phyloP scores from a whole-genome alignment of 1,140 invertebrate genomes.

The Bombus sylvicola region DNA sequence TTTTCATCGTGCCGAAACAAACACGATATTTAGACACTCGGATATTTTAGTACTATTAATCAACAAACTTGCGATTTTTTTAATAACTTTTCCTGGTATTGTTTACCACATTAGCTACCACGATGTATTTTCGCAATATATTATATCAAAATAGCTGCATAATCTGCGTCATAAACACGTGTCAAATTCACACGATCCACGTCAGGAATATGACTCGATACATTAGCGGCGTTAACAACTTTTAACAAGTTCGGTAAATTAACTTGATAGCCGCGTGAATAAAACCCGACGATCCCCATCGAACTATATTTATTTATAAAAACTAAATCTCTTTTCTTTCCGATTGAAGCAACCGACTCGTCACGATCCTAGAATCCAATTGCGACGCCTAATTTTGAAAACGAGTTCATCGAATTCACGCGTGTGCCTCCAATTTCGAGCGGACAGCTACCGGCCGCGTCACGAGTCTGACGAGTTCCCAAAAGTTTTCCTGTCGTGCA shows the following conservation, averaged over 20 bases:
- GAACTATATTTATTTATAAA: background rate
- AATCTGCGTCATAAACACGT: background rate
- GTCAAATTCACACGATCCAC: background rate
- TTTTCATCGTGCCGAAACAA: background rate
- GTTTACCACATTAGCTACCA: background rate
- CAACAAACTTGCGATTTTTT: background rate
- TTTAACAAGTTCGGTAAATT: background rate
- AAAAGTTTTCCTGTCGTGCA: conserved; percentile 30
- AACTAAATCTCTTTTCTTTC: too few relatives aligned
- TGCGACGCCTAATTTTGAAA: background rate
- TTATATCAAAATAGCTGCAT: background rate
- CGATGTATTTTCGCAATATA: background rate
- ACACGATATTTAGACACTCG: background rate
- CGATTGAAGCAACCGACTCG: too few relatives aligned
- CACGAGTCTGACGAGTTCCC: conserved; percentile 18
- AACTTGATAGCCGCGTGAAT: background rate
- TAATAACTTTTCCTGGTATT: background rate
- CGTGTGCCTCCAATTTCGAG: background rate
- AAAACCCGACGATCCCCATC: background rate
- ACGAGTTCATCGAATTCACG: background rate
- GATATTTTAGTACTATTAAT: too few relatives aligned
- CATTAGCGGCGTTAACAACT: background rate
- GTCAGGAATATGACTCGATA: background rate
- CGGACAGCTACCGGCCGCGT: background rate
- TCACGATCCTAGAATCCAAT: background rate